A percentile compares a stretch with the other conserved stretches of the same genome.
Evolutionary conservation across 2,888 invertebrate genomes (phyloP).

Genomic region (Conus canariensis): DNA sequence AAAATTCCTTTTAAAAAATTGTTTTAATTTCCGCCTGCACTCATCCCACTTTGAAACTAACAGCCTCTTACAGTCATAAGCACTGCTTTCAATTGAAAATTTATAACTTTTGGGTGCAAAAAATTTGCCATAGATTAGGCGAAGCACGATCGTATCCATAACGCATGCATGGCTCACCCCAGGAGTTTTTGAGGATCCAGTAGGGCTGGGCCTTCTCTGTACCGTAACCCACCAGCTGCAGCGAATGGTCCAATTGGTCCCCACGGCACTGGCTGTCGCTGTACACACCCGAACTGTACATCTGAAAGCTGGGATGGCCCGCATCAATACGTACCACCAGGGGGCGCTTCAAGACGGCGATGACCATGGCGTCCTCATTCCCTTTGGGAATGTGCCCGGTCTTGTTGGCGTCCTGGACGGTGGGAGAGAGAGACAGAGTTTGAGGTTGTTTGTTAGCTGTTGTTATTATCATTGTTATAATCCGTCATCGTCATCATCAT

Average conservation of each 20-base stretch:
- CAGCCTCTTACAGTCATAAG: no score
- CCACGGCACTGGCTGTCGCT: conserved; percentile 32
- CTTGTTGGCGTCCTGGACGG: conserved; percentile 48
- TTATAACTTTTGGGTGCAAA: no score
- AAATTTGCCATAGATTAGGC: no score
- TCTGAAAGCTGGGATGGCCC: conserved; percentile 61
- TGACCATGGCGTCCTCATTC: conserved; percentile 52
- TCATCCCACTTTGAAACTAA: no score
- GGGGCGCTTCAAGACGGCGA: conserved; percentile 54
- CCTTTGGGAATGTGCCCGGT: conserved; percentile 50
- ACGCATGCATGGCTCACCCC: conserved; percentile 35
- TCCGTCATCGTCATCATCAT: no score
- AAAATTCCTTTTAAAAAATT: no score
- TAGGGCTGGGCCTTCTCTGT: conserved; percentile 20
- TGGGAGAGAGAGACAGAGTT: no score
- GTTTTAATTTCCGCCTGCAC: no score
- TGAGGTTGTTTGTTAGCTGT: no score
- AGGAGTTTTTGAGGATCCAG: conserved; percentile 50
- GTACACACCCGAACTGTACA: conserved; percentile 47
- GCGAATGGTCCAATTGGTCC: conserved; percentile 36
- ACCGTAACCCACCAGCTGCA: conserved; percentile 51
- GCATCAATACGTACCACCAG: conserved; percentile 62
- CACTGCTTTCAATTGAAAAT: no score
- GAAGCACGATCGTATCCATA: no score
- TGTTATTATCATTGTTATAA: no score